Conservation (phyloP, 2,797 vertebrate genomes). For the Limnodromus scolopaceus region DNA sequence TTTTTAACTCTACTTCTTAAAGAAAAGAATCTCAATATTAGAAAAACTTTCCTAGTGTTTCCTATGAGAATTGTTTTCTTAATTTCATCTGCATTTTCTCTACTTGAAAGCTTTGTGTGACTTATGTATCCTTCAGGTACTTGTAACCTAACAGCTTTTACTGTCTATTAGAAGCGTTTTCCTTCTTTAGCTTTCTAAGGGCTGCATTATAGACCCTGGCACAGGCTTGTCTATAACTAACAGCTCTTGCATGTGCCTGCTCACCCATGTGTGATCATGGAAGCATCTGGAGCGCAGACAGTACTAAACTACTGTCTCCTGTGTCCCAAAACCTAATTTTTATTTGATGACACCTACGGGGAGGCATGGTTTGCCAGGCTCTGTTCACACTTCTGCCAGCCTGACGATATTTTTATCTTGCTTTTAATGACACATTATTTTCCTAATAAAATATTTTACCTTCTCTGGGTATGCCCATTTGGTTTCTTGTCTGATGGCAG, state of each 20-base stretch:
- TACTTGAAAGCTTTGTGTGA: background rate
- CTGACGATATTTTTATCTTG: background rate
- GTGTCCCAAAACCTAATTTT: background rate
- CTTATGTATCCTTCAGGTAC: background rate
- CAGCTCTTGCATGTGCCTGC: background rate
- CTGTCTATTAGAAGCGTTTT: background rate
- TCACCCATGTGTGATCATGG: background rate
- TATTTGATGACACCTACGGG: background rate
- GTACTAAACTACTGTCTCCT: background rate
- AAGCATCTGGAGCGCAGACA: background rate
- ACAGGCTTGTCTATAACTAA: background rate
- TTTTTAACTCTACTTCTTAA: background rate
- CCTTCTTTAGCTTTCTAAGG: background rate
- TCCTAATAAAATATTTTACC: constrained; percentile 75
- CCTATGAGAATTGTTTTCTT: background rate
- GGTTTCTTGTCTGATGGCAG: constrained; percentile 90
- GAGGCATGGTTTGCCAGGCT: background rate
- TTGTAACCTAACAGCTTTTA: background rate
- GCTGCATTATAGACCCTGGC: background rate
- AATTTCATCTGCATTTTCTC: background rate
- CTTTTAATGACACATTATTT: background rate
- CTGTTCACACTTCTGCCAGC: background rate
- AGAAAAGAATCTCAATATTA: background rate
- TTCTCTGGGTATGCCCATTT: constrained; percentile 91
- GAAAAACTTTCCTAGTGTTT: background rate